phyloP scores from a whole-genome alignment of 2,113 vertebrate genomes.

The Pelmatolapia mariae region DNA sequence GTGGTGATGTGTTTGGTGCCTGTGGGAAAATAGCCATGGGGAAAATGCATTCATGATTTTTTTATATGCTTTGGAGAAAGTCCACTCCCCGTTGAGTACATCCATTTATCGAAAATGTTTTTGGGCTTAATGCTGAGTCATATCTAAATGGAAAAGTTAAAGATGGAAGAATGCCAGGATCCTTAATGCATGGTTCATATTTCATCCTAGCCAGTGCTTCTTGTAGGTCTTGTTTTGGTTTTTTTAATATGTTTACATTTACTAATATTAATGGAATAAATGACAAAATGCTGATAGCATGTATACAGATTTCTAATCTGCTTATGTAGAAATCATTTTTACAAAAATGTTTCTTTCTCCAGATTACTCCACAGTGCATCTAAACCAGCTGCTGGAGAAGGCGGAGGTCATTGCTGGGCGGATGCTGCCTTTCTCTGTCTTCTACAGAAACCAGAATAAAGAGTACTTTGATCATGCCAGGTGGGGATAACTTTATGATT shows the following conservation, averaged over 20 bases:
- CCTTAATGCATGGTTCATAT: background rate
- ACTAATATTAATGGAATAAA: background rate
- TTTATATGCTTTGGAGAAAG: background rate
- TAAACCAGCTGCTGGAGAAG: constrained; percentile 94
- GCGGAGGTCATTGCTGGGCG: constrained; percentile 93
- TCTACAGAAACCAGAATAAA: constrained; percentile 98
- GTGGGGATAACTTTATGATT: constrained; percentile 56
- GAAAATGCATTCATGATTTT: background rate
- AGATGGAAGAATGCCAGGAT: background rate
- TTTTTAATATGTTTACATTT: background rate
- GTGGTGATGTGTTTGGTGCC: background rate
- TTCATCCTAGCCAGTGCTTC: background rate
- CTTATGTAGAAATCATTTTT: background rate
- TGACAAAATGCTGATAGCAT: background rate
- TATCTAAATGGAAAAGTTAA: background rate
- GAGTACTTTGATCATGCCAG: constrained; percentile 94
- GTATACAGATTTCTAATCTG: background rate
- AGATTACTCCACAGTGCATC: constrained; percentile 98
- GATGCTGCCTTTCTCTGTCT: constrained; percentile 94
- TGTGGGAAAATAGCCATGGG: background rate
- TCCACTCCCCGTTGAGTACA: background rate
- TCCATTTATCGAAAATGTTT: background rate
- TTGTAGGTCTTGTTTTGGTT: background rate
- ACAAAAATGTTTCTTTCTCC: constrained; percentile 37
- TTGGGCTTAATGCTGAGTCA: background rate